Conservation (phyloP, 2,888 invertebrate genomes). For the Aphidoletes aphidimyza region DNA sequence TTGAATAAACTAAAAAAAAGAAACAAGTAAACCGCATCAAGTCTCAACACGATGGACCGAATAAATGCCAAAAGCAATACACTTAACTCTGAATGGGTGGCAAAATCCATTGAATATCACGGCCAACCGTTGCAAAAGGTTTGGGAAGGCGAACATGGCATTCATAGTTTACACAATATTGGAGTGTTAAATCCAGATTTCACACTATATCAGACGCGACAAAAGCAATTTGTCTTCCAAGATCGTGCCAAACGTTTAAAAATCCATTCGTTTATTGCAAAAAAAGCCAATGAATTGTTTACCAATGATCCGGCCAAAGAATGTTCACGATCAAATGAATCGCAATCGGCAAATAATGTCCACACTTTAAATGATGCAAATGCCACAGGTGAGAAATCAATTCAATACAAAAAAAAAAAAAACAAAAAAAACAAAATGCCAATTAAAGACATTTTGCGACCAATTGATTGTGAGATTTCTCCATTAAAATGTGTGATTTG, state of each 20-base stretch:
- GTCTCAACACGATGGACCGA: background rate
- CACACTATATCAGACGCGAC: constrained; percentile 80
- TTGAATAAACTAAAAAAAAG: background rate
- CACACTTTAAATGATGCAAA: background rate
- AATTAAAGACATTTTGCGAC: background rate
- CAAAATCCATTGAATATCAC: constrained; percentile 83
- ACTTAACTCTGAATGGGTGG: constrained; percentile 64
- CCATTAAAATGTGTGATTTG: background rate
- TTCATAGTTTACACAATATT: constrained; percentile 76
- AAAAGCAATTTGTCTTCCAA: constrained; percentile 84
- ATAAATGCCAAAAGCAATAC: background rate
- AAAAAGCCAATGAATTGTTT: constrained; percentile 83
- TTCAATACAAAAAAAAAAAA: background rate
- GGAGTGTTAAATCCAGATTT: constrained; percentile 75
- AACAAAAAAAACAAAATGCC: background rate
- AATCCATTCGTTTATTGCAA: constrained; percentile 87
- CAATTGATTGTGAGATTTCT: background rate
- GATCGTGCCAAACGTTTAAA: constrained; percentile 85
- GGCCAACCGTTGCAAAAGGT: constrained; percentile 88
- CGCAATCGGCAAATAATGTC: background rate
- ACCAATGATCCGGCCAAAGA: constrained; percentile 69
- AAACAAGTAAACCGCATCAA: background rate
- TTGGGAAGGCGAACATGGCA: constrained; percentile 86
- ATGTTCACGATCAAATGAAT: constrained; percentile 61
- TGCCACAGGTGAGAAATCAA: constrained; percentile 24